phyloP scores from a whole-genome alignment of 2,797 vertebrate species.

The Octomys mimax region DNA sequence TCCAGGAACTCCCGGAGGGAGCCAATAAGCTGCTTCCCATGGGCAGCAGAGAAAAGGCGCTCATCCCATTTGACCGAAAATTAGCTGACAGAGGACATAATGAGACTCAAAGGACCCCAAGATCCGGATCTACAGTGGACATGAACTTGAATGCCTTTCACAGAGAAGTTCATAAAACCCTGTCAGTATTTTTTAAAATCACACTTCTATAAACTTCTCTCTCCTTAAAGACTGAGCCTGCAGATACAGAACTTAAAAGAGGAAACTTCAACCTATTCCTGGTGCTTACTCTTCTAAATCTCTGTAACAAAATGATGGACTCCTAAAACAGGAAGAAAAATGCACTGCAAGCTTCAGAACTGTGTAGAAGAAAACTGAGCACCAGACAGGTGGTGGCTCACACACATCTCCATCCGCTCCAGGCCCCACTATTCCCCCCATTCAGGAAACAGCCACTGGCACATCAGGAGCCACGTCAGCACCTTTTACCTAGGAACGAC shows the following conservation, averaged over 20 bases:
- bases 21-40: neutral
- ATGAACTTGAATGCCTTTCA: neutral
- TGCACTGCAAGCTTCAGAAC: neutral
- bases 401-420: neutral
- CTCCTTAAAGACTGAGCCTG: neutral
- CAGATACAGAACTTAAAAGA: neutral
- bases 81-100: neutral
- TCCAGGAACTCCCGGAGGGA: neutral
- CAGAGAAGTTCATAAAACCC: neutral
- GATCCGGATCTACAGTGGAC: neutral
- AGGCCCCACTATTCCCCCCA: neutral
- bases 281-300: constrained; percentile 31
- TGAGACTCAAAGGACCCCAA: constrained; percentile 5
- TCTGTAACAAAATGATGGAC: constrained; percentile 6
- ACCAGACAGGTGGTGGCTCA: neutral
- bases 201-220: neutral
- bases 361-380: neutral
- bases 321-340: constrained; percentile 24
- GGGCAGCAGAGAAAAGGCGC: neutral
- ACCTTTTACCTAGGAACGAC: constrained; percentile 10
- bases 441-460: neutral
- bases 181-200: neutral
- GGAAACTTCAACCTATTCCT: neutral
- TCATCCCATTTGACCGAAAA: neutral
- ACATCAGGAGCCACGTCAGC: constrained; percentile 4